Evolutionary conservation across 1,140 invertebrate species (phyloP), one percentile per base, ranked within the genome.

Genomic region (Myzus persicae): DNA sequence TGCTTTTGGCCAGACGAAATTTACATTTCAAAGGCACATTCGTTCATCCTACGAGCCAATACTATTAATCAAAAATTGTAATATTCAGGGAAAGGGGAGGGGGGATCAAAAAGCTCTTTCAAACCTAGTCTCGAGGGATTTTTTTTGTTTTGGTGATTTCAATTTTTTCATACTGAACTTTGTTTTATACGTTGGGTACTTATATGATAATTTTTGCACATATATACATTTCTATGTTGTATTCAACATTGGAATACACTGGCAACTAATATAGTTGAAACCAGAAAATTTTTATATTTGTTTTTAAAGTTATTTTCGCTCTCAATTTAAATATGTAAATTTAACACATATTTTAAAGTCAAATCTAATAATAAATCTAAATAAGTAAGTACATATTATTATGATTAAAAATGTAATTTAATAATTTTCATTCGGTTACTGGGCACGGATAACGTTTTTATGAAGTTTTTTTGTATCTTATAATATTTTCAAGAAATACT

Each of bases 41-140:
- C 36, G 81, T 93, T 91, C 90, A 44, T 91, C 24, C 14, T 42
- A 42, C 51, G 38, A 59, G 40, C 89, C 91, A 54, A 93, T 93
- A 93, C 91, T 40, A 54, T 85, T 93, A 93, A 93, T 93, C 91
- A 93, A 93, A 93, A 93, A 93, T 93, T 93, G 81, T 93, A 93
- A 93, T 93, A 93, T 93, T 85, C 81, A 40, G 46, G 0, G 36
- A 4, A 26, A 6, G 44, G 42, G 54, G n/a, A 20, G 67, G 44
- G 89, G 38, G 42, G 67, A 84, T 84, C 81, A 84, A 93, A 93
- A 93, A 93, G 46, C 76, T 54, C 81, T 93, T 85, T 82, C 91
- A 54, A n/a, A 51, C 44, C 81, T 46, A 84, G 36, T 93, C 76
- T 46, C 91, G 6, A 11, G 91, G 46, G 91, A 51, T 48, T 26